Evolutionary conservation across 1,140 invertebrate genomes (phyloP).

Genomic region (Oncopeltus fasciatus): DNA sequence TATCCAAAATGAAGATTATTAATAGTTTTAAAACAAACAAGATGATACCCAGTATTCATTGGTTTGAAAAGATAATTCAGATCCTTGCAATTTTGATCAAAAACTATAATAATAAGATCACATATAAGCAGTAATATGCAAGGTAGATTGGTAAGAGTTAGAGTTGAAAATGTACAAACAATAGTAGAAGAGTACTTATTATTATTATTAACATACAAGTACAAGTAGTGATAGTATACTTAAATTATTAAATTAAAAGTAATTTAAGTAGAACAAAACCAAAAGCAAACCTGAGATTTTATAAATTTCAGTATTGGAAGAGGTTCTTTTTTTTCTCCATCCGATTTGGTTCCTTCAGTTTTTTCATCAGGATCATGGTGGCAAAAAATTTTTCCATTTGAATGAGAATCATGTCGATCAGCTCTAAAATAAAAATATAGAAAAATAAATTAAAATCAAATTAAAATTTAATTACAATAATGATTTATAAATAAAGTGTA

Average conservation of each 20-base stretch:
- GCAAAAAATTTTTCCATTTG: conserved; percentile 23
- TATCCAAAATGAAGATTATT: too few species aligned
- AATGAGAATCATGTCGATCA: neutral
- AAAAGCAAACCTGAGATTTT: conserved; percentile 51
- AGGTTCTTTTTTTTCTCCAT: conserved; percentile 35
- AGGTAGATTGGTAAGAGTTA: too few species aligned
- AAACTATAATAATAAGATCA: too few species aligned
- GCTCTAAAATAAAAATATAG: neutral
- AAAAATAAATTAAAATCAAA: neutral
- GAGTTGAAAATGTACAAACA: too few species aligned
- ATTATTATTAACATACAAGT: too few species aligned
- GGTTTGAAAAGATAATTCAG: too few species aligned
- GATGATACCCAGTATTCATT: too few species aligned
- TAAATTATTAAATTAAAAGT: neutral
- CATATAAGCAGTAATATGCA: too few species aligned
- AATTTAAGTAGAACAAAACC: too few species aligned
- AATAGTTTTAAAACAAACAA: too few species aligned
- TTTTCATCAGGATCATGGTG: conserved; percentile 29
- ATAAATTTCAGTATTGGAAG: conserved; percentile 73
- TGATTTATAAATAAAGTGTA: conserved; percentile 31
- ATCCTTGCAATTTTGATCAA: too few species aligned
- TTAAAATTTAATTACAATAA: neutral
- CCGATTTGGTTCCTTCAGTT: neutral
- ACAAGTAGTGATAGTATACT: neutral
- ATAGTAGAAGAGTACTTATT: too few species aligned